Conservation (phyloP, 2,797 vertebrate species). For the Gallinago stenura region DNA sequence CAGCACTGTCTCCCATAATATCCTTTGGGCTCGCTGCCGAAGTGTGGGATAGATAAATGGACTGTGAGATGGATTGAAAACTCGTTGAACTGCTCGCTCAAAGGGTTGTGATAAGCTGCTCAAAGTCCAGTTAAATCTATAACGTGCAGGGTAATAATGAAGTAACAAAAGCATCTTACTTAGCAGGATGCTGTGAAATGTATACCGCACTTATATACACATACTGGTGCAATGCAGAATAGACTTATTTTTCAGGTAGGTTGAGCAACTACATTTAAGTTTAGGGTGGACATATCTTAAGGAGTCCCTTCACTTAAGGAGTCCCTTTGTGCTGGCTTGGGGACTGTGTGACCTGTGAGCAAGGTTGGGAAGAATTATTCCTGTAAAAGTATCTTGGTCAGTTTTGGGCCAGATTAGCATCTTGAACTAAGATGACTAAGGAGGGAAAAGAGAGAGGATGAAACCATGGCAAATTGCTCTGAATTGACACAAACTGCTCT, state of each 20-base stretch:
- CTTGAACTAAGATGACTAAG: background rate
- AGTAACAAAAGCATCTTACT: background rate
- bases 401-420: background rate
- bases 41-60: background rate
- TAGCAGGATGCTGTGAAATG: background rate
- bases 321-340: background rate
- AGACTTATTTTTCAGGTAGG: background rate
- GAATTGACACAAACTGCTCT: background rate
- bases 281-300: background rate
- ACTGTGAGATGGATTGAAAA: background rate
- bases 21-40: background rate
- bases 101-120: background rate
- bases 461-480: background rate
- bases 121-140: background rate
- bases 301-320: background rate
- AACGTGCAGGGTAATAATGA: background rate
- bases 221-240: background rate
- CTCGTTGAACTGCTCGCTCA: background rate
- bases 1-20: background rate
- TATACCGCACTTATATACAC: background rate
- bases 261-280: fast-evolving
- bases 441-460: background rate
- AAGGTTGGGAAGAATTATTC: background rate
- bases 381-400: background rate
- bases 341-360: background rate